These are phyloP conservation scores for Trinorchestia longiramus DNA, from an alignment of 1,140 invertebrate species.

Conservation along the genomic window DNA sequence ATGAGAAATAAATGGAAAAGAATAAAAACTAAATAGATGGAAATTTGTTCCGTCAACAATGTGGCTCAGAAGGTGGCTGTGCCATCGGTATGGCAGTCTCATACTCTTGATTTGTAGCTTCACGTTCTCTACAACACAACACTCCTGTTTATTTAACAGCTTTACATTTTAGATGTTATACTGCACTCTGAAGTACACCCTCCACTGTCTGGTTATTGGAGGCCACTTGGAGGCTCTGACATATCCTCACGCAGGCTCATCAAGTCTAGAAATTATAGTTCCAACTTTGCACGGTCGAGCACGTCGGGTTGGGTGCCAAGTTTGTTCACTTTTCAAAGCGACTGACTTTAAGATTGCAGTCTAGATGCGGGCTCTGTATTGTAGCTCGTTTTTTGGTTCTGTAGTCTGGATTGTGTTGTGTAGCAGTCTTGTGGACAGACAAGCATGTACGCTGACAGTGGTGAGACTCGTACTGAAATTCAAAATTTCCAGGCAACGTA, in stretches of 20 bases:
- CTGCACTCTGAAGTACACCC: neutral
- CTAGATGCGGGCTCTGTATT: neutral
- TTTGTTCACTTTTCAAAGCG: neutral
- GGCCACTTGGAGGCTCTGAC: neutral
- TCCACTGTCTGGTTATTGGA: neutral
- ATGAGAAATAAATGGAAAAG: too few relatives aligned
- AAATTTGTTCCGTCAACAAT: too few relatives aligned
- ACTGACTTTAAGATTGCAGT: neutral
- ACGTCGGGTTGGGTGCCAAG: neutral
- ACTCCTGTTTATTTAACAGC: too few relatives aligned
- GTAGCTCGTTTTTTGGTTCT: neutral
- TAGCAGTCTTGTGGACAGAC: too few relatives aligned
- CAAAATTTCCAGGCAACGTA: too few relatives aligned
- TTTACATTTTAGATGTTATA: neutral
- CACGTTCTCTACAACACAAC: neutral
- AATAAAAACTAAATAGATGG: too few relatives aligned
- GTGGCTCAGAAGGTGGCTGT: too few relatives aligned
- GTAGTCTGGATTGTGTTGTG: neutral
- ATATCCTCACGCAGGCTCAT: neutral
- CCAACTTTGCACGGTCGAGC: neutral
- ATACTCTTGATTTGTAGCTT: neutral
- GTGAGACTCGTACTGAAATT: too few relatives aligned
- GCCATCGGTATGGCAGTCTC: too few relatives aligned
- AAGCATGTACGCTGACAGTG: too few relatives aligned
- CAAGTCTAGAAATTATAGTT: neutral